Evolutionary conservation across 2,888 invertebrate genomes (phyloP), one percentile per base, ranked within the genome.

Genomic region (Calliopum simillimum): DNA sequence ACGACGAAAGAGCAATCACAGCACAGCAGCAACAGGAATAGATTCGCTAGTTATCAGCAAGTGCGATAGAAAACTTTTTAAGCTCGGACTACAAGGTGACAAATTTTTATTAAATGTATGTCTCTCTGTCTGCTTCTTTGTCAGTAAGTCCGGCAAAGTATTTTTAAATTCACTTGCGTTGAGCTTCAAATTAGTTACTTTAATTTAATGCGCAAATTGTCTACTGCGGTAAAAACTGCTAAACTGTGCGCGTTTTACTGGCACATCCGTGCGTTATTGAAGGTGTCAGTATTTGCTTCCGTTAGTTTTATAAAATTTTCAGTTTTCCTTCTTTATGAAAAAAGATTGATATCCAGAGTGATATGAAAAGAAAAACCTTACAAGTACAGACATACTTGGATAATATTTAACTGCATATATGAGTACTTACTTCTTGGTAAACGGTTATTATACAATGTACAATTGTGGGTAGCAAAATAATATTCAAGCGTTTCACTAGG

Each of bases 191-290:
- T 61, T 19, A 16, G 25, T 13, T 58, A n/a, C 16, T 12, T 43
- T 12, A 41, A 61, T 46, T 61, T 16, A 61, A 61, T 46, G 61
- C 44, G 61, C 61, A 61, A 61, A 61, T 44, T 5, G 16, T 23
- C 23, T 19, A 4, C 33, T 33, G 25, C 12, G 16, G 44, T n/a
- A n/a, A 25, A n/a, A 23, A 23, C 23, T 13, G 41, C 51, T 13
- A 43, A 63, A 63, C 47, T 64, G 21, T 43, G 8, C 19, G 16
- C 51, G 44, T 43, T 43, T 23, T 16, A 51, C 51, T 41, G 64
- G 33, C 51, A 33, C 64, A 51, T 51, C 64, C 53, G 51, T 51
- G 41, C 51, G 53, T 14, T n/a, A 51, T 64, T 65, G 44, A 61
- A 55, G 55, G 55, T 55, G 44, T 55, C 23, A 21, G 25, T 46